Evolutionary conservation across 2,113 vertebrate species (phyloP).

Genomic region (Ptyas mucosa): DNA sequence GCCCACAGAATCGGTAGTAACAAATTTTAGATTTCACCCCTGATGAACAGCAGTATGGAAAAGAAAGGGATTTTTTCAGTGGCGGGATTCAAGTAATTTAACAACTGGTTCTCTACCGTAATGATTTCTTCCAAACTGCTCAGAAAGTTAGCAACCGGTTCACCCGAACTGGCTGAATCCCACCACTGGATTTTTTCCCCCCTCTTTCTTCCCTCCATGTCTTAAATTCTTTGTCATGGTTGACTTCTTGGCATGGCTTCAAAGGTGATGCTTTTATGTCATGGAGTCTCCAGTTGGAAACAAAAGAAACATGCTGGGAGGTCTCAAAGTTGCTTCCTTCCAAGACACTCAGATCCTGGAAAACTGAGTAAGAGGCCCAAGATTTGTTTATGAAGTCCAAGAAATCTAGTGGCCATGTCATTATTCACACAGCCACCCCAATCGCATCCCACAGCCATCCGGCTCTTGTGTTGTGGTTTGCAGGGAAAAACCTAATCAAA

Average conservation of each 20-base stretch:
- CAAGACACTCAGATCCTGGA: conserved; percentile 7
- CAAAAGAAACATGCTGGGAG: not conserved
- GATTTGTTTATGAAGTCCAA: not conserved
- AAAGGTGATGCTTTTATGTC: not conserved
- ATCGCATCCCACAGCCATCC: not conserved
- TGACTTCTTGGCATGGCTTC: not conserved
- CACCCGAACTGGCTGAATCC: no score
- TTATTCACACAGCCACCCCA: not conserved
- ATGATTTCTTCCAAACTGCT: no score
- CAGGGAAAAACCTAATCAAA: not conserved
- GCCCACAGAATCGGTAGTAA: no score
- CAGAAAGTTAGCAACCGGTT: no score
- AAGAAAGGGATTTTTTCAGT: not conserved
- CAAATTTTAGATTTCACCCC: no score
- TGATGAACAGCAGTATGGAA: conserved; percentile 32
- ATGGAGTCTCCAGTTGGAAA: not conserved
- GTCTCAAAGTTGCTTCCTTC: fast-evolving
- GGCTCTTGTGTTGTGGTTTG: not conserved
- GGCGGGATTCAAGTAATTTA: no score
- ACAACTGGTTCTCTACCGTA: no score
- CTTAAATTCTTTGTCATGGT: conserved; percentile 5
- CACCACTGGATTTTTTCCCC: not conserved
- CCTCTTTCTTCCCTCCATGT: conserved; percentile 1
- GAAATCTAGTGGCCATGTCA: not conserved
- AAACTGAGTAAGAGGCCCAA: conserved; percentile 35